Base-by-base conservation (phyloP, 2,113 vertebrate genomes). In the Callorhinus ursinus region DNA sequence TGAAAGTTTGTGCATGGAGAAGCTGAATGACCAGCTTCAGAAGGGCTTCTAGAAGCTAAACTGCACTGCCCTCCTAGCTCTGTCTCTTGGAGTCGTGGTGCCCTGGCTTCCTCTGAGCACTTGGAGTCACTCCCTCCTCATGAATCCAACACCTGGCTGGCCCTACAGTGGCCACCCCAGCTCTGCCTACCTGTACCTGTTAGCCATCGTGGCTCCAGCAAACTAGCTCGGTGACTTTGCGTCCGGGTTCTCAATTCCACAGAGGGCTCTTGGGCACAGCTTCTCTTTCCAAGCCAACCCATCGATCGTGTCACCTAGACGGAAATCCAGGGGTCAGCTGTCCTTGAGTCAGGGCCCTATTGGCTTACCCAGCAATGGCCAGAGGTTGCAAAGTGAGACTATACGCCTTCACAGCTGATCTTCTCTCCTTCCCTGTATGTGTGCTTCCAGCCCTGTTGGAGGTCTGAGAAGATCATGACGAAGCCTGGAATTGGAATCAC, bases 11-110 rank as follows among this genome's bases (percentile, higher is more conserved):
- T 96, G n/a, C 55, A 7, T 79, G 63, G 57, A 88, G 84, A 97
- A 94, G 76, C 83, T 88, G 87, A 97, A 96, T 93, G 94, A 90
- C 84, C 93, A 81, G 84, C 80, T 72, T 88, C 59, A 84, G 69
- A 69, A 84, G 69, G 74, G 55, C 33, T 65, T 65, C 63, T 31
- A 82, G 79, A n/a, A 65, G 55, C 63, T 51, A 39, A 71, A 33
- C 24, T 28, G 16, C 39, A 65, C 19, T 2, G 6, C 19, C 33
- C 19, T 90, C 16, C 3, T 31, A 61, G 63, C 63, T 85, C n/a
- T 11, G 28, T 69, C 39, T 87, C 59, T 49, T 74, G 21, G 74
- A 81, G 72, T 84, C 71, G 2, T 13, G n/a, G 28, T 5, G 15
- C 21, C 88, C 61, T 14, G 63, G 8, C 28, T 94, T 95, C 69